Evolutionary conservation across 2,113 vertebrate species (phyloP), one percentile per base, ranked within the genome.

Genomic region (Murina feae): DNA sequence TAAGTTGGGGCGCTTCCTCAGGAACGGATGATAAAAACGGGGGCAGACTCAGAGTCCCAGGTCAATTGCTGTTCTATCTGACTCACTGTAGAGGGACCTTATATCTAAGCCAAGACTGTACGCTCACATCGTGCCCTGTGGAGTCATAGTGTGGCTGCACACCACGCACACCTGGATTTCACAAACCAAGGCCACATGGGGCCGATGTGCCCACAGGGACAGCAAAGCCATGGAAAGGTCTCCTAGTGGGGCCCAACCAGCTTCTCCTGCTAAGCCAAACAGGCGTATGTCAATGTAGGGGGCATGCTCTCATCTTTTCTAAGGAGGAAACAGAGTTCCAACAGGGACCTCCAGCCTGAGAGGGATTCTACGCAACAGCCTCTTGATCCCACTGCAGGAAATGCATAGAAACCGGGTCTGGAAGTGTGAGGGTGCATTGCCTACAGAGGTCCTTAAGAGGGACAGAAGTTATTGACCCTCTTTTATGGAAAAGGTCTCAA

Each of bases 291-390:
- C 28, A 20, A 3, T 8, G 9, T 39, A 55, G 30, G 28, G 30
- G 30, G 42, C 49, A 53, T 28, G 44, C 2, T 2, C 16, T 17
- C n/a, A 17, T 16, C 17, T 39, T 58, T 63, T 21, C 18, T 9
- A 13, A 69, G 44, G 47, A 84, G 12, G 79, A 91, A 49, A 17
- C 18, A 37, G 72, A n/a, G 25, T 16, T 79, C 39, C 39, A n/a
- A 63, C 1, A 0, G 1, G 1, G 55, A 79, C 51, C n/a, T n/a
- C 6, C 5, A 47, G 4, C 3, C 10, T 47, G 11, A 58, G 37
- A 80, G 14, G 30, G 28, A 75, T 49, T 35, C 30, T 51, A 20
- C 23, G 2, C 21, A 23, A 32, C 4, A 28, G 5, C 11, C 28
- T n/a, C 35, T 0, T 0, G 0, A 4, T 1, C 13, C 17, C 28